Conservation (phyloP, 2,113 vertebrate genomes). For the Perccottus glenii region DNA sequence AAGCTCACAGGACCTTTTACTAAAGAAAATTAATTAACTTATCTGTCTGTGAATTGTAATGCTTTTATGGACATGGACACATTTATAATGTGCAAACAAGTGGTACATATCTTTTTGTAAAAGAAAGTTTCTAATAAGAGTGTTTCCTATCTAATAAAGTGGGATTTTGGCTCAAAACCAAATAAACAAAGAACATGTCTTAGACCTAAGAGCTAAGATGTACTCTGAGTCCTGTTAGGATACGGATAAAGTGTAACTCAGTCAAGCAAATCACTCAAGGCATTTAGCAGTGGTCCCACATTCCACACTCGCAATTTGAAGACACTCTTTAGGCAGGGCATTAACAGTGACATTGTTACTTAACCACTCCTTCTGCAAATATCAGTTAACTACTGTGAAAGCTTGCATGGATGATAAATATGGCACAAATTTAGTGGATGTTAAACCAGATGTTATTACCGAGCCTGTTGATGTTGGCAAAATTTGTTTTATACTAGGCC, state of each 20-base stretch:
- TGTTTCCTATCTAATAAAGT: not conserved
- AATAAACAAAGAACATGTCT: slow-evolving; percentile 30
- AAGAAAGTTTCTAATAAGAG: not conserved
- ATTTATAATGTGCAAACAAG: not conserved
- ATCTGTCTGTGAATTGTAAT: no score
- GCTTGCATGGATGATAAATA: slow-evolving; percentile 41
- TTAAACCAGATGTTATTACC: no score
- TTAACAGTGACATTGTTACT: slow-evolving; percentile 52
- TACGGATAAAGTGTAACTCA: slow-evolving; percentile 52
- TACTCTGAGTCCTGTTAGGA: slow-evolving; percentile 35
- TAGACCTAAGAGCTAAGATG: slow-evolving; percentile 23
- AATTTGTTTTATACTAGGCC: no score
- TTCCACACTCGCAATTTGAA: slow-evolving; percentile 38
- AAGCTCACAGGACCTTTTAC: no score
- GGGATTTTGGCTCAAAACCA: slow-evolving; percentile 34
- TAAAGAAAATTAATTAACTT: no score
- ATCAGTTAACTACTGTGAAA: slow-evolving; percentile 54
- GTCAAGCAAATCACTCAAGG: slow-evolving; percentile 41
- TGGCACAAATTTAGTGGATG: not conserved
- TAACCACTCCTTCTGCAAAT: slow-evolving; percentile 43
- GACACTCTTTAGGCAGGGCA: slow-evolving; percentile 29
- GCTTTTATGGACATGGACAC: not conserved
- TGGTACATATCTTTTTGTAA: not conserved
- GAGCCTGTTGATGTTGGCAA: no score
- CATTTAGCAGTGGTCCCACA: slow-evolving; percentile 45